These are phyloP conservation scores for Rallus limicola DNA, from an alignment of 2,113 vertebrate genomes.

Conservation along the genomic window DNA sequence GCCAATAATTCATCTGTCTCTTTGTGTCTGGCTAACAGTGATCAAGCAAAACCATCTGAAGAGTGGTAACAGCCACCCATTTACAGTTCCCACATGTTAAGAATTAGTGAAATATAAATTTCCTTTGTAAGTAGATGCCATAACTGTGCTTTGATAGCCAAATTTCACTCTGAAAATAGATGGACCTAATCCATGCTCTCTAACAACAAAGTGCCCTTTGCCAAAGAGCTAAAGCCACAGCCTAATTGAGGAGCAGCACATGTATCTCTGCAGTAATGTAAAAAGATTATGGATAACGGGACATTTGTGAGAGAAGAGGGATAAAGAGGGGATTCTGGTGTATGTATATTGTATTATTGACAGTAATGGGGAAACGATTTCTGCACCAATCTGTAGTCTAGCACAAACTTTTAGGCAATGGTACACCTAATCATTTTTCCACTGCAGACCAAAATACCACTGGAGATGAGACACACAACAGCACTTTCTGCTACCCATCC, in stretches of 20 bases:
- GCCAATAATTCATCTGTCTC: too few relatives aligned
- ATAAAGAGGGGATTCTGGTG: neutral
- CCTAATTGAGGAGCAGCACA: neutral
- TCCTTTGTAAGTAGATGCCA: neutral
- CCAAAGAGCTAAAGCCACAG: neutral
- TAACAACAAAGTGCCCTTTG: neutral
- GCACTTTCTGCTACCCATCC: neutral
- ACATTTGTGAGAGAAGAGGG: neutral
- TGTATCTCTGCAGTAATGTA: neutral
- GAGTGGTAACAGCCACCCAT: neutral
- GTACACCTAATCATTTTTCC: neutral
- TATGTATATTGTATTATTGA: neutral
- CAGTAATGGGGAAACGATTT: neutral
- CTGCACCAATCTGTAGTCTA: fast-evolving
- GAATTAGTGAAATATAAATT: neutral
- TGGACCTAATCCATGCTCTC: neutral
- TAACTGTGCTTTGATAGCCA: neutral
- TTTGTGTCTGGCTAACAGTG: neutral
- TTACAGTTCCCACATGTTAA: neutral
- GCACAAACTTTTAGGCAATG: neutral
- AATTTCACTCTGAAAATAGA: neutral
- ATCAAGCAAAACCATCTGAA: neutral
- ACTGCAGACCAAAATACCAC: neutral
- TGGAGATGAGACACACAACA: neutral
- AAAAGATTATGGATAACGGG: neutral